Conservation (phyloP, 2,888 invertebrate species). For the Apamea sordens region DNA sequence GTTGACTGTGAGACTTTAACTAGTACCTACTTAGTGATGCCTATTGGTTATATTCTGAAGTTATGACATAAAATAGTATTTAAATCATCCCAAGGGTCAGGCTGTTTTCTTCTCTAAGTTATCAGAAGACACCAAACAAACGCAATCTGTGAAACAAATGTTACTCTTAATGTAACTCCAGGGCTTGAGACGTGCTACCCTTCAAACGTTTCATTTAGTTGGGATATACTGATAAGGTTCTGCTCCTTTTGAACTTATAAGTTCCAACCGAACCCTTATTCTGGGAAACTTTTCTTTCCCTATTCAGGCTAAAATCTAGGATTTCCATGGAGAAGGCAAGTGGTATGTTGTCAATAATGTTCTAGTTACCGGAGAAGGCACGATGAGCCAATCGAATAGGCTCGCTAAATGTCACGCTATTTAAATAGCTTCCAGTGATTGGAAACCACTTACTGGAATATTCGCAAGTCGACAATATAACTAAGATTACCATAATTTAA, state of each 20-base stretch:
- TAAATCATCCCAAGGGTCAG: not conserved
- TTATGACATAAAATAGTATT: not conserved
- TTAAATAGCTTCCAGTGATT: constrained; percentile 8
- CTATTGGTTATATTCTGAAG: not conserved
- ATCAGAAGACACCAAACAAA: too few species aligned
- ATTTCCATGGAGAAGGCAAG: not conserved
- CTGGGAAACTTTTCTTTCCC: not conserved
- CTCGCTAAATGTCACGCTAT: constrained; percentile 44
- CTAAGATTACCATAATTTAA: constrained; percentile 16
- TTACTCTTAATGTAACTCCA: not conserved
- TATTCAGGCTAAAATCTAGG: not conserved
- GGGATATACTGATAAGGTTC: not conserved
- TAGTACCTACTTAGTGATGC: not conserved
- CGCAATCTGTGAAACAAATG: not conserved
- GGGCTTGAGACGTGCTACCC: not conserved
- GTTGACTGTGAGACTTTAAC: not conserved
- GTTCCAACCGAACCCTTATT: not conserved
- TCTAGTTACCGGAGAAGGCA: constrained; percentile 7
- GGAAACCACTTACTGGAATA: constrained; percentile 21
- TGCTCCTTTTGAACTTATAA: not conserved
- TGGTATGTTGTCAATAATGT: not conserved
- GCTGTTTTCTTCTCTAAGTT: not conserved
- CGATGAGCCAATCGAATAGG: constrained; percentile 31
- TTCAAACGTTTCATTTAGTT: not conserved
- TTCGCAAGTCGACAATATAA: not conserved